Conservation (phyloP, 2,888 invertebrate genomes). For the Monoplex corrugatus region DNA sequence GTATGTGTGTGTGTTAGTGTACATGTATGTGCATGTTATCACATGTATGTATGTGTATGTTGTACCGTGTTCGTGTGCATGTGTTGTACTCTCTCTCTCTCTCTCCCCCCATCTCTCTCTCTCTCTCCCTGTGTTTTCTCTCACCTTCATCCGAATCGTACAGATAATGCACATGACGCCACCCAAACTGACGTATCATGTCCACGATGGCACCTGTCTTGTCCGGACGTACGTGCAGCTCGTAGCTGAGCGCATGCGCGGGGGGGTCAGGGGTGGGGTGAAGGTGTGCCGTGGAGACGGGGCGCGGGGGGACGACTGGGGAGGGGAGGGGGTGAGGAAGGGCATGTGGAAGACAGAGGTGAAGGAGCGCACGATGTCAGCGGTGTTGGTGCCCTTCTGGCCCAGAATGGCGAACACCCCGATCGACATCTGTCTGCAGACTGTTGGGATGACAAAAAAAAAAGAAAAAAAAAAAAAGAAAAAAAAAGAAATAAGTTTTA, state of each 20-base stretch:
- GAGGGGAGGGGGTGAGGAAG: conserved; percentile 71
- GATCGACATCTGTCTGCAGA: conserved; percentile 70
- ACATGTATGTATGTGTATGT: neutral
- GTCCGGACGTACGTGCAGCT: conserved; percentile 89
- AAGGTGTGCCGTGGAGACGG: conserved; percentile 46
- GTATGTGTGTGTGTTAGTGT: neutral
- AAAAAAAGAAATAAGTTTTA: too few species aligned
- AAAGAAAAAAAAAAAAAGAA: too few species aligned
- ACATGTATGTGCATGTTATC: neutral
- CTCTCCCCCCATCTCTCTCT: neutral
- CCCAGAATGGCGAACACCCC: conserved; percentile 76
- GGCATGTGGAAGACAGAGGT: conserved; percentile 75
- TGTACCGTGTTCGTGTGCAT: neutral
- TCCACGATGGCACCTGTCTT: conserved; percentile 87
- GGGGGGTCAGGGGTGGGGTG: neutral
- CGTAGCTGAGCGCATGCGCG: conserved; percentile 84
- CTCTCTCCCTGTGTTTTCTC: neutral
- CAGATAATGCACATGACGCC: conserved; percentile 70
- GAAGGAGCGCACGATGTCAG: conserved; percentile 70
- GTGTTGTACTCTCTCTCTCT: too few species aligned
- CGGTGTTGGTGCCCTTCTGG: conserved; percentile 66
- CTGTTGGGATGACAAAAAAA: conserved; percentile 58
- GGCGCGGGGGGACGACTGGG: conserved; percentile 63
- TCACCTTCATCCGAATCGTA: conserved; percentile 76
- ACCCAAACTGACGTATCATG: conserved; percentile 66